Evolutionary conservation across 2,888 invertebrate genomes (phyloP).

Genomic region (Zaprionus bogoriensis): DNA sequence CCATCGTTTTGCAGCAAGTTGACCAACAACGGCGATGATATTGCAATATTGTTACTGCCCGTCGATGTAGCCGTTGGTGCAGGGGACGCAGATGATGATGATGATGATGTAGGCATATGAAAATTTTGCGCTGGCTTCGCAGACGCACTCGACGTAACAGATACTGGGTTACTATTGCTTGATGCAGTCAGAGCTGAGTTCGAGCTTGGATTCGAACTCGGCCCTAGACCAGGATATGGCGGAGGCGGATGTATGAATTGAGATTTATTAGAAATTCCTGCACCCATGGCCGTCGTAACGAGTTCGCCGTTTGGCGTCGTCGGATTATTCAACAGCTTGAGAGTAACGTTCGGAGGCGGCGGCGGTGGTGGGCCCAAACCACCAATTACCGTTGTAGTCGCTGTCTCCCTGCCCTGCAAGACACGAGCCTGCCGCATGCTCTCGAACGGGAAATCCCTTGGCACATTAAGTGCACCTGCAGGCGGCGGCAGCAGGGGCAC

Average conservation of each 20-base stretch:
- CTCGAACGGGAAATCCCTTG: constrained; percentile 90
- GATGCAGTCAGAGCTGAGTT: constrained; percentile 28
- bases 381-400: constrained; percentile 59
- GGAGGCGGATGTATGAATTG: constrained; percentile 82
- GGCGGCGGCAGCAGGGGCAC: constrained; percentile 84
- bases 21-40: constrained; percentile 94
- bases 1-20: constrained; percentile 95
- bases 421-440: constrained; percentile 96
- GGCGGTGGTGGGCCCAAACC: constrained; percentile 55
- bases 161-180: constrained; percentile 34
- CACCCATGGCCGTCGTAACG: constrained; percentile 39
- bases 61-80: constrained; percentile 47
- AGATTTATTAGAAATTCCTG: constrained; percentile 65
- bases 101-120: constrained; percentile 33
- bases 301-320: constrained; percentile 64
- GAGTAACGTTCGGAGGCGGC: constrained; percentile 72
- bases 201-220: constrained; percentile 33
- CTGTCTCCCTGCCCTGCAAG: constrained; percentile 89
- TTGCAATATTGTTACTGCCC: constrained; percentile 85
- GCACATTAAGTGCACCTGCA: constrained; percentile 81
- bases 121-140: constrained; percentile 34
- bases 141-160: constrained; percentile 25
- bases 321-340: constrained; percentile 76
- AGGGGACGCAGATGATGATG: constrained; percentile 12
- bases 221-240: constrained; percentile 79